Conservation (phyloP, 2,888 invertebrate species). For the Lasioglossum marginatum region DNA sequence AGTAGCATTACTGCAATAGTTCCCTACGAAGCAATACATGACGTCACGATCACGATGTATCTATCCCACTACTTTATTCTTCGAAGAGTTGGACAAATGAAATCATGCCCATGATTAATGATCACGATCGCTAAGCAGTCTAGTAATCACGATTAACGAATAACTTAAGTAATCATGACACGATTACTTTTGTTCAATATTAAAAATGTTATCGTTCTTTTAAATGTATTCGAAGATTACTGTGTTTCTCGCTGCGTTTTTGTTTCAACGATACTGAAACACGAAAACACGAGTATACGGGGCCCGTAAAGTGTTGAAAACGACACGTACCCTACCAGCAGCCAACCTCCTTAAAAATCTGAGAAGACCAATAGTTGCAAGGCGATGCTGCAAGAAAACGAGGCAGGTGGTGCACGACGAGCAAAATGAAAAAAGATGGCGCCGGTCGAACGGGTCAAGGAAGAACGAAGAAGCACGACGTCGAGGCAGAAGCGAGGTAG, state of each 20-base stretch:
- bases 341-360: background rate
- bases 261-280: background rate
- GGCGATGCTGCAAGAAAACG: background rate
- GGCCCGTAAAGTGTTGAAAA: background rate
- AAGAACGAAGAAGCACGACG: slow-evolving; percentile 7
- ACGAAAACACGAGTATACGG: background rate
- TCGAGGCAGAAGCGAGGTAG: background rate
- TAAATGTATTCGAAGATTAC: no score
- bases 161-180: no score
- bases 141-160: no score
- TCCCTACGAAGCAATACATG: no score
- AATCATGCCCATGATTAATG: no score
- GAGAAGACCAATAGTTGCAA: background rate
- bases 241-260: background rate
- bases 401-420: background rate
- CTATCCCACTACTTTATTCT: no score
- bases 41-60: no score
- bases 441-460: slow-evolving; percentile 42
- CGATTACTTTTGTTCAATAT: no score
- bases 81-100: no score
- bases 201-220: no score
- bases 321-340: background rate
- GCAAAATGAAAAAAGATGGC: background rate
- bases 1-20: no score
- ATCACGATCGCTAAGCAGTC: no score